Evolutionary conservation across 2,113 vertebrate genomes (phyloP).

Genomic region (Oostethus manadensis): DNA sequence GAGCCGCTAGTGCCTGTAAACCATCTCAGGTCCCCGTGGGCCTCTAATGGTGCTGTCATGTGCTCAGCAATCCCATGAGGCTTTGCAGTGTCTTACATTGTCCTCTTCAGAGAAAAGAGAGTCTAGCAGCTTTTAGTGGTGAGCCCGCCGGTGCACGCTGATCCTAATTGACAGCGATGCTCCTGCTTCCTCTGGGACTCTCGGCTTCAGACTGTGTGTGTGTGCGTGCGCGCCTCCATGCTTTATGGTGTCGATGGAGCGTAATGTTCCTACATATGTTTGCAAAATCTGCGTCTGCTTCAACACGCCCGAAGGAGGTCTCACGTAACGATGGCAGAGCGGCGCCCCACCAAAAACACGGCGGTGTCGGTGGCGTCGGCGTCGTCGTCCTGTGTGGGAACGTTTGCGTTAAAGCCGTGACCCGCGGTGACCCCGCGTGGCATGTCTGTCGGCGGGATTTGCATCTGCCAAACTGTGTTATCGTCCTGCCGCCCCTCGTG

Average conservation of each 20-base stretch:
- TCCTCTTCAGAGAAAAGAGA: background rate
- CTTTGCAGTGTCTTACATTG: conserved; percentile 28
- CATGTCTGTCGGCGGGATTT: conserved; percentile 12
- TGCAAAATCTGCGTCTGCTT: background rate
- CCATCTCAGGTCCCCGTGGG: conserved; percentile 47
- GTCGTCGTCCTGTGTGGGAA: background rate
- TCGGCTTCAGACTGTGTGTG: background rate
- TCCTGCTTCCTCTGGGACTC: conserved; percentile 31
- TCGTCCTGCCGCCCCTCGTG: conserved; percentile 4
- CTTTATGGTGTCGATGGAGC: background rate
- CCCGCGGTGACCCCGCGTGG: too few relatives aligned
- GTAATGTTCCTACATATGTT: background rate
- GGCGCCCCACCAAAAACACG: too few relatives aligned
- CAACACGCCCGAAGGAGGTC: background rate
- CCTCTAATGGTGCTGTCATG: conserved; percentile 56
- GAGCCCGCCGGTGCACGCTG: conserved; percentile 31
- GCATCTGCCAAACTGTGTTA: conserved; percentile 23
- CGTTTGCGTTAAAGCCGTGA: too few relatives aligned
- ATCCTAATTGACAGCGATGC: conserved; percentile 54
- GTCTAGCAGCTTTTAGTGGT: conserved; percentile 22
- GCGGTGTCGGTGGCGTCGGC: background rate
- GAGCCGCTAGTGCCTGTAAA: conserved; percentile 50
- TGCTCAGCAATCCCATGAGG: conserved; percentile 41
- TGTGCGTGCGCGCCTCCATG: background rate
- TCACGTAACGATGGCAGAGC: background rate